Conservation (phyloP, 1,140 invertebrate genomes). For the Drosophila paulistorum region DNA sequence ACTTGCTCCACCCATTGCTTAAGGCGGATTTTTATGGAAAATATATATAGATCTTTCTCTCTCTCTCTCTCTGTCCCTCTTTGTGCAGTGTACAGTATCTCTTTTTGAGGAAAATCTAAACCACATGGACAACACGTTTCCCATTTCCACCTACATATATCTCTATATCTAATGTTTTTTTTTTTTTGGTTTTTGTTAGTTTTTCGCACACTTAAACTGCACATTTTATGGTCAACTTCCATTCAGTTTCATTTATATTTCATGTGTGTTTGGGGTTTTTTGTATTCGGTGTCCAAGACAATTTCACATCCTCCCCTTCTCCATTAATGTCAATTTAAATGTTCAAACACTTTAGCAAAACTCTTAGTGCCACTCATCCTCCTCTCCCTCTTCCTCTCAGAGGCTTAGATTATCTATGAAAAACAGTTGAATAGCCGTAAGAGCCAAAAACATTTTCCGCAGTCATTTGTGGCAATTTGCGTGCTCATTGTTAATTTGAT, state of each 20-base stretch:
- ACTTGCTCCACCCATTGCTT: background rate
- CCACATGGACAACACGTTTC: constrained; percentile 66
- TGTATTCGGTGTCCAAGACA: constrained; percentile 30
- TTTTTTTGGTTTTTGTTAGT: constrained; percentile 30
- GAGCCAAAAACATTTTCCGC: constrained; percentile 25
- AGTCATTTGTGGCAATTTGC: constrained; percentile 72
- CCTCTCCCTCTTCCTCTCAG: constrained; percentile 29
- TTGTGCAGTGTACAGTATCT: background rate
- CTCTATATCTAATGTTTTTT: constrained; percentile 31
- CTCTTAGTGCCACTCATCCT: background rate
- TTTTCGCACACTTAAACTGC: constrained; percentile 28
- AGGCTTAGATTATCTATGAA: constrained; percentile 43
- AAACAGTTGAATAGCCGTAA: constrained; percentile 38
- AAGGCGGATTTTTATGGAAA: background rate
- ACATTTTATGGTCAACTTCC: constrained; percentile 67
- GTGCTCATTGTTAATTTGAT: constrained; percentile 78
- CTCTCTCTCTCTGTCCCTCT: no score
- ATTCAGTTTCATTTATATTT: constrained; percentile 65
- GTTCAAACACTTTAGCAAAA: constrained; percentile 48
- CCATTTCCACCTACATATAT: constrained; percentile 27
- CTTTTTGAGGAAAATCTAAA: constrained; percentile 12
- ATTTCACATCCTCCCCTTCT: constrained; percentile 47
- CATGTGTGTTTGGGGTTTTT: constrained; percentile 47
- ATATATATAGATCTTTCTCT: constrained; percentile 4
- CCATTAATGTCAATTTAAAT: constrained; percentile 65